Conservation (phyloP, 2,888 invertebrate genomes). For the Tipula lateralis region DNA sequence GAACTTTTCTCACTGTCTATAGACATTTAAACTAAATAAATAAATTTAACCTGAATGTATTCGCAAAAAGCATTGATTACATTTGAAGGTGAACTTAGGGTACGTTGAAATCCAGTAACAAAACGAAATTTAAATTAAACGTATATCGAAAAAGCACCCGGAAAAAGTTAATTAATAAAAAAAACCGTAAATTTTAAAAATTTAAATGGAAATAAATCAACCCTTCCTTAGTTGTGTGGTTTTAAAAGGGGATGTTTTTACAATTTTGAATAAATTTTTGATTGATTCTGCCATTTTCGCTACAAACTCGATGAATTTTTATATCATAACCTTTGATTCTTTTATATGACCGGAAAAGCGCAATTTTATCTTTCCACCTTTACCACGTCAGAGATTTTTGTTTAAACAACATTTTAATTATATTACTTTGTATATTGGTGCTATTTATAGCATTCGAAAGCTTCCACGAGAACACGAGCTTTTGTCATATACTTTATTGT, state of each 20-base stretch:
- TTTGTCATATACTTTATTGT: too few relatives aligned
- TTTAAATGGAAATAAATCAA: neutral
- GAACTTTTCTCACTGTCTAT: neutral
- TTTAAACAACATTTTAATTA: neutral
- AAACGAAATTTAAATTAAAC: neutral
- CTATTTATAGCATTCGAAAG: neutral
- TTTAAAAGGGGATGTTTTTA: neutral
- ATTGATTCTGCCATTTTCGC: neutral
- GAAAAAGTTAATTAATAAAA: conserved; percentile 5
- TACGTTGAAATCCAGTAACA: neutral
- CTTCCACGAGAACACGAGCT: neutral
- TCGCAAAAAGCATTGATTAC: neutral
- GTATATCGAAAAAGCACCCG: neutral
- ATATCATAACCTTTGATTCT: neutral
- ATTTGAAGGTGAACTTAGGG: neutral
- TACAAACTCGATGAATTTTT: neutral
- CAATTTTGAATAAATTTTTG: neutral
- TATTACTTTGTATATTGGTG: neutral
- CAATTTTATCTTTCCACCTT: neutral
- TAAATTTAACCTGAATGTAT: neutral
- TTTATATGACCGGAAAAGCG: neutral
- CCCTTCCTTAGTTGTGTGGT: neutral
- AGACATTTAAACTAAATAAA: neutral
- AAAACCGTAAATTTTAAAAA: neutral
- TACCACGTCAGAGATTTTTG: too few relatives aligned